A percentile compares a stretch with the other conserved stretches of the same genome.
Evolutionary conservation across 2,888 invertebrate genomes (phyloP).

Genomic region (Tipula unca): DNA sequence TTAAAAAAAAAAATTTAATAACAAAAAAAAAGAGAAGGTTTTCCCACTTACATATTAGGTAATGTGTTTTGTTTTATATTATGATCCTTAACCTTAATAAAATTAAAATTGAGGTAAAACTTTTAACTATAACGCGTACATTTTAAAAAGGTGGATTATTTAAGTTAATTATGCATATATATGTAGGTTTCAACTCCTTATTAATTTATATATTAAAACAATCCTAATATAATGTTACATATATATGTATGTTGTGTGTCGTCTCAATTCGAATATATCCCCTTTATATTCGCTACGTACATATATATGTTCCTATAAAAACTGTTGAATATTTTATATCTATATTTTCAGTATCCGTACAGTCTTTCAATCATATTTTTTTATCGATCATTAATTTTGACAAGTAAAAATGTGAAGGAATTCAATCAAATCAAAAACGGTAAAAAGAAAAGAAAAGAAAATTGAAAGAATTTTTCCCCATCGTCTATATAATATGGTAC

Average conservation of each 20-base stretch:
- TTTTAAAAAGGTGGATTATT: not conserved
- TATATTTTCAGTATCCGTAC: not conserved
- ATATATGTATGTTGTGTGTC: not conserved
- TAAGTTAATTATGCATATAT: not conserved
- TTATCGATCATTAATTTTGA: not conserved
- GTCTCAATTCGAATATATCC: not conserved
- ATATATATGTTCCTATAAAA: not conserved
- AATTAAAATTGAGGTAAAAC: not conserved
- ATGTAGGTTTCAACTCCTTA: not conserved
- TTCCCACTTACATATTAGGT: not conserved
- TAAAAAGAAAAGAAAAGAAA: not conserved
- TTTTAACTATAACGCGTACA: not conserved
- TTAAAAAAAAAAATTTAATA: not conserved
- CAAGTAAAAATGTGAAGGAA: not conserved
- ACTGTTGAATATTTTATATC: not conserved
- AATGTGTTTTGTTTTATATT: not conserved
- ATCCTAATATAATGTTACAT: not conserved
- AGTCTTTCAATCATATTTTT: not conserved
- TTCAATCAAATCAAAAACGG: not conserved
- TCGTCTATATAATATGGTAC: not conserved
- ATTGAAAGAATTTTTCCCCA: not conserved
- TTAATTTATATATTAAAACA: not conserved
- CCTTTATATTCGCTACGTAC: not conserved
- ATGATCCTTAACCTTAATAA: not conserved
- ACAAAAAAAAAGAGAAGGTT: not conserved